These are phyloP conservation scores for Trachurus trachurus DNA, from an alignment of 2,797 vertebrate species.

Conservation along the genomic window DNA sequence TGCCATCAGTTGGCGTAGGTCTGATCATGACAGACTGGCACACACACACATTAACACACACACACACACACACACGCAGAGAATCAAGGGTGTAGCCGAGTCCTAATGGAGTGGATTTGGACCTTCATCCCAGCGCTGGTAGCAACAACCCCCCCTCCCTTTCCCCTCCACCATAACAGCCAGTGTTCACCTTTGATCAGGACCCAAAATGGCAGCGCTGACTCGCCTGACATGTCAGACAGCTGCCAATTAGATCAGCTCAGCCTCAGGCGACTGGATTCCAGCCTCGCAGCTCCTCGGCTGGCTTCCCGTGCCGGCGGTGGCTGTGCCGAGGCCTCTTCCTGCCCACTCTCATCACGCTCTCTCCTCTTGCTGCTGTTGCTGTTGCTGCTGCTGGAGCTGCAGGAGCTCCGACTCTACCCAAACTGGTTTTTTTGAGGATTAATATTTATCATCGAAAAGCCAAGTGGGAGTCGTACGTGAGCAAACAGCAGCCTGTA, in stretches of 20 bases:
- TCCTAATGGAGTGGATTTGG: constrained; percentile 52
- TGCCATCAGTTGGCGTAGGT: constrained; percentile 46
- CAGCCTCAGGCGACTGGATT: constrained; percentile 75
- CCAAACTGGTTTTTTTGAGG: constrained; percentile 12
- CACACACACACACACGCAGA: constrained; percentile 15
- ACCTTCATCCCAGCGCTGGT: constrained; percentile 29
- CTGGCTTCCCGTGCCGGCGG: constrained; percentile 40
- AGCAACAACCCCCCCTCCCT: not conserved
- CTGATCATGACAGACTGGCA: constrained; percentile 47
- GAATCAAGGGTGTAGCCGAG: constrained; percentile 6
- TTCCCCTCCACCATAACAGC: constrained; percentile 40
- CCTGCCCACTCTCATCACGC: constrained; percentile 29
- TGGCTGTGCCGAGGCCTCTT: constrained; percentile 13
- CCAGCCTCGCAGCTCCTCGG: constrained; percentile 47
- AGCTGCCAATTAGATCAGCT: constrained; percentile 82
- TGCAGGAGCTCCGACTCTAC: constrained; percentile 3
- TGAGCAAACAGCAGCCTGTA: constrained; percentile 1
- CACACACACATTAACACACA: constrained; percentile 10
- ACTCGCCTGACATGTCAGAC: constrained; percentile 77
- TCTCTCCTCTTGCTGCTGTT: constrained; percentile 1
- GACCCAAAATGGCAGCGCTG: constrained; percentile 65
- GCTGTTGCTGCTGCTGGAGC: not conserved
- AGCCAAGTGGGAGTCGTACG: constrained; percentile 16
- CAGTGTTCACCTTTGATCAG: constrained; percentile 78
- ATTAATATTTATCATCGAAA: constrained; percentile 40